These are phyloP conservation scores for Melanotaenia boesemani DNA, from an alignment of 2,797 vertebrate genomes.

Conservation along the genomic window DNA sequence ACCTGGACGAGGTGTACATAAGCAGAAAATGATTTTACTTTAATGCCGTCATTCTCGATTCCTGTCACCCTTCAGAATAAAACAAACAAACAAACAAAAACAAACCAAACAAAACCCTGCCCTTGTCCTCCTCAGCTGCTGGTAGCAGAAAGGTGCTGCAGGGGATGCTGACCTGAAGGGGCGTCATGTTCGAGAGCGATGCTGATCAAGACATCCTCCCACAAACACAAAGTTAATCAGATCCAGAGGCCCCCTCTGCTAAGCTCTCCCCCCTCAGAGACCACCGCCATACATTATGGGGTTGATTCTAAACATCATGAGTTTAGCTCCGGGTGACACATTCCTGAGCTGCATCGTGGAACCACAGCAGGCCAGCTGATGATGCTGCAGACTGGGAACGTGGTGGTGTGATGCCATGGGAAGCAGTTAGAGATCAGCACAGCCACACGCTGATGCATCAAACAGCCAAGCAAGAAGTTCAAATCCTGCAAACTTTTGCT, in stretches of 20 bases:
- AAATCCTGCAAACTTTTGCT: no score
- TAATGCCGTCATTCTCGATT: no score
- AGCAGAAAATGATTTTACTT: no score
- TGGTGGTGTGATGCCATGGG: constrained; percentile 54
- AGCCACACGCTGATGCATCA: not conserved
- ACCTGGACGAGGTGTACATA: no score
- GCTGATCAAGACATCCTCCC: constrained; percentile 45
- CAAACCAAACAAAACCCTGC: no score
- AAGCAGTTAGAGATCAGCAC: constrained; percentile 26
- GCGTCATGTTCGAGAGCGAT: constrained; percentile 3
- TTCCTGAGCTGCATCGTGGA: constrained; percentile 55
- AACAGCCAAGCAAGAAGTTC: no score
- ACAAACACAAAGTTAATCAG: constrained; percentile 67
- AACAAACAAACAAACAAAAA: no score
- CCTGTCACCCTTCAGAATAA: no score
- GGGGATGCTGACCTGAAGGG: not conserved
- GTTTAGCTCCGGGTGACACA: constrained; percentile 64
- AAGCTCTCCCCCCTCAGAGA: constrained; percentile 57
- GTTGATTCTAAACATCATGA: constrained; percentile 55
- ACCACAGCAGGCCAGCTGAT: constrained; percentile 65
- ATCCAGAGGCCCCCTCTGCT: constrained; percentile 45
- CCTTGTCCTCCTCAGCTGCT: no score
- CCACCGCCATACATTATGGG: constrained; percentile 67
- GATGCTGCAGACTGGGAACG: constrained; percentile 39
- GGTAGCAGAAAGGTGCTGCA: no score